Conservation (phyloP, 2,113 vertebrate genomes). For the Myiopsitta monachus region DNA sequence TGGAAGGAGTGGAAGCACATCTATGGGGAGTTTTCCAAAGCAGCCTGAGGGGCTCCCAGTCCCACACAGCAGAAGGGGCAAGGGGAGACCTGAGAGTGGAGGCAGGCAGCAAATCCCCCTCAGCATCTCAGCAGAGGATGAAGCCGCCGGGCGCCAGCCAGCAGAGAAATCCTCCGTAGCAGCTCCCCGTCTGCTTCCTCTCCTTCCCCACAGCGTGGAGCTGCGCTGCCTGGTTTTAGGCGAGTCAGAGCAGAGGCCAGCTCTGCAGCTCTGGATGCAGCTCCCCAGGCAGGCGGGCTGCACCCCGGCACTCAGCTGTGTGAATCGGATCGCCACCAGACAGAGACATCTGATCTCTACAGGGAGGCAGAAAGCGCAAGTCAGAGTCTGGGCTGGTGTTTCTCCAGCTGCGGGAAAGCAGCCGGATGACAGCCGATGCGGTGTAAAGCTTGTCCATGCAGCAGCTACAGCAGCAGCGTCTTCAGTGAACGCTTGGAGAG, state of each 20-base stretch:
- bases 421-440: accelerated
- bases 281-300: not conserved
- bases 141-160: not conserved
- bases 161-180: accelerated
- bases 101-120: accelerated
- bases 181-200: not conserved
- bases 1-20: not conserved
- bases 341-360: not conserved
- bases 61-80: accelerated
- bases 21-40: not conserved
- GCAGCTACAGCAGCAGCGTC: not conserved
- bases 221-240: not conserved
- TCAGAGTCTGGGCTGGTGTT: not conserved
- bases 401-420: not conserved
- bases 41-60: not conserved
- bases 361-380: not conserved
- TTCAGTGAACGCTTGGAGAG: accelerated
- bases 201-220: slow-evolving; percentile 41
- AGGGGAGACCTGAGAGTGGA: not conserved
- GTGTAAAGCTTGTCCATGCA: accelerated
- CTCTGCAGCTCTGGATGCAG: not conserved
- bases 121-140: not conserved
- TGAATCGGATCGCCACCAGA: not conserved
- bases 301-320: not conserved
- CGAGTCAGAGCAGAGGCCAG: not conserved